Percentiles rank a stretch among this genome's conserved stretches.
phyloP scores from a whole-genome alignment of 2,797 vertebrate genomes.

The Sandelia bainsii region DNA sequence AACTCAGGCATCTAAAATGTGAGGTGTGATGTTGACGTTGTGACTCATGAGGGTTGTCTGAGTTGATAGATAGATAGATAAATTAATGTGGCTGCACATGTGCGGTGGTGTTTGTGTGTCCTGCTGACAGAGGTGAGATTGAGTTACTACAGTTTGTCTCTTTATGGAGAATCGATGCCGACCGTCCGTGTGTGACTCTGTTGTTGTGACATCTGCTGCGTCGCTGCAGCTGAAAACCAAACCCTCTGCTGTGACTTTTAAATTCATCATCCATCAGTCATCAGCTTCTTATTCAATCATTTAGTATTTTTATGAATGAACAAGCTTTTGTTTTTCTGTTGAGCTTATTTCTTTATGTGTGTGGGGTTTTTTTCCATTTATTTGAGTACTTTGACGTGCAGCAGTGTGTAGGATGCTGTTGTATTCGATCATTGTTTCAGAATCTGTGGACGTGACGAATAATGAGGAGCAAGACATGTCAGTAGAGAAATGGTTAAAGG shows the following conservation, averaged over 20 bases:
- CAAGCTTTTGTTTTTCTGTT: no score
- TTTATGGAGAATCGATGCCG: slow-evolving; percentile 26
- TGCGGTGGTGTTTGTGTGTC: not conserved
- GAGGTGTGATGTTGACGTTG: no score
- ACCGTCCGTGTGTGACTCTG: not conserved
- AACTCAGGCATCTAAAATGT: not conserved
- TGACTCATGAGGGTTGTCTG: no score
- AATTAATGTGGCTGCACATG: not conserved
- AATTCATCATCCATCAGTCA: not conserved
- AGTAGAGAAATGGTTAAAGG: no score
- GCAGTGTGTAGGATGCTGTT: not conserved
- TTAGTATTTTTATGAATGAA: no score
- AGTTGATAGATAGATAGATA: no score
- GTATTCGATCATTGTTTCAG: not conserved
- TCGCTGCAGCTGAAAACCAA: not conserved
- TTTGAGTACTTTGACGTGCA: not conserved
- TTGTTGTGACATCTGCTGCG: slow-evolving; percentile 11
- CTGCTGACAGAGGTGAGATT: not conserved
- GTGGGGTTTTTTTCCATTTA: not conserved
- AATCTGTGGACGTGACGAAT: no score
- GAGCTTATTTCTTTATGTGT: no score
- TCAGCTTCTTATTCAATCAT: not conserved
- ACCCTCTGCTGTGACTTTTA: not conserved
- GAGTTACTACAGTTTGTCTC: slow-evolving; percentile 22
- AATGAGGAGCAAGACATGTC: no score